phyloP scores from a whole-genome alignment of 2,797 vertebrate genomes.

The Protosalanx chinensis region DNA sequence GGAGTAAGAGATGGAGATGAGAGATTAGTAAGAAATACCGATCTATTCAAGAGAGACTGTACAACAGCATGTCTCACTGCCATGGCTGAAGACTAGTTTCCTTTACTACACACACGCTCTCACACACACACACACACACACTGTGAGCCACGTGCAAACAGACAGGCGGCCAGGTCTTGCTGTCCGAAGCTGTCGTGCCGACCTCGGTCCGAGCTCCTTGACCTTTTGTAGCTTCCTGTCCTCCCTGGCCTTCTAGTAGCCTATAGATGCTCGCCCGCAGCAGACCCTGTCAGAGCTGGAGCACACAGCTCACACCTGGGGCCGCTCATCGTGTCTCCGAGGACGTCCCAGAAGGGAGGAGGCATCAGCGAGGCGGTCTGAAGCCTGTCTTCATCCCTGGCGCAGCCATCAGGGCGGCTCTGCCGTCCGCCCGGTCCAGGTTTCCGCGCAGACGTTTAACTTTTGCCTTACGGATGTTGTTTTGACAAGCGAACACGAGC shows the following conservation, averaged over 20 bases:
- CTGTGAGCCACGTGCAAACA: constrained; percentile 26
- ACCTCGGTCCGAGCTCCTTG: background rate
- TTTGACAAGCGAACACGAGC: constrained; percentile 62
- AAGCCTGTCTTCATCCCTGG: background rate
- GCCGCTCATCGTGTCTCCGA: background rate
- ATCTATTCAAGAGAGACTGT: background rate
- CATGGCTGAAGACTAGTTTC: constrained; percentile 66
- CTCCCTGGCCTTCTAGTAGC: background rate
- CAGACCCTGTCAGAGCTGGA: background rate
- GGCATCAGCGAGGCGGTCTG: background rate
- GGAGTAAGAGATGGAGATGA: background rate
- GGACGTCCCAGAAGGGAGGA: background rate
- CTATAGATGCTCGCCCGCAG: constrained; percentile 12
- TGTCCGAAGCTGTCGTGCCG: constrained; percentile 1
- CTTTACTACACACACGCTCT: constrained; percentile 52
- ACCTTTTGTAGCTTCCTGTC: background rate
- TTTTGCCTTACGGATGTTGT: constrained; percentile 72
- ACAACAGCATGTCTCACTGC: constrained; percentile 58
- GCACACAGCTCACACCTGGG: background rate
- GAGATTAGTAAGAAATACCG: background rate
- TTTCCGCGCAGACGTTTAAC: constrained; percentile 56
- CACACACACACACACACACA: constrained; percentile 40
- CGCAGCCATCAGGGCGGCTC: background rate
- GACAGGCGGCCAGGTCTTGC: constrained; percentile 22
- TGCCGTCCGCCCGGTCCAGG: background rate